These are phyloP conservation scores for Thera obeliscata DNA, from an alignment of 2,888 invertebrate species.

Conservation along the genomic window DNA sequence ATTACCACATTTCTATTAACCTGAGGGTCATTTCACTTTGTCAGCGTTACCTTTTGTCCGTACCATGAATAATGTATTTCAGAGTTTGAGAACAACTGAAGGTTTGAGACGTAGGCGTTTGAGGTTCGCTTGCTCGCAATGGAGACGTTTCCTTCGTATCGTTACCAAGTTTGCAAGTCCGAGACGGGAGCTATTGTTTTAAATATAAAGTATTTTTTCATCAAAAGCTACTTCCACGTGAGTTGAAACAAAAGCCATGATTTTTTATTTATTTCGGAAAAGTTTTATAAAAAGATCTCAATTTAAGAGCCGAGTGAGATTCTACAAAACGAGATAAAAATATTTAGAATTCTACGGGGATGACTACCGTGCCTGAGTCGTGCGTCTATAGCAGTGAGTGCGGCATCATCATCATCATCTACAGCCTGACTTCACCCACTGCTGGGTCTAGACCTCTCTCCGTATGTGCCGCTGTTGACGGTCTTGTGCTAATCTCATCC, in stretches of 20 bases:
- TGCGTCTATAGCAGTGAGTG: too few relatives aligned
- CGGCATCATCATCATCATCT: too few relatives aligned
- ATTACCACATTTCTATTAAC: conserved; percentile 67
- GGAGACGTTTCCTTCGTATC: conserved; percentile 38
- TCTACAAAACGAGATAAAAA: too few relatives aligned
- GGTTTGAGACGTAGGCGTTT: conserved; percentile 28
- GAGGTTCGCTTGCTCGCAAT: conserved; percentile 53
- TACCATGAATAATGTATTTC: conserved; percentile 65
- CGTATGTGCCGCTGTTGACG: too few relatives aligned
- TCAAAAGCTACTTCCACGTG: conserved; percentile 8
- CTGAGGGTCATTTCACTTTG: conserved; percentile 70
- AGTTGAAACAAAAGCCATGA: neutral
- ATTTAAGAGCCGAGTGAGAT: too few relatives aligned
- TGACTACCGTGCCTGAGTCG: neutral
- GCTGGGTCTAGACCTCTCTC: too few relatives aligned
- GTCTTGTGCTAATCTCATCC: too few relatives aligned
- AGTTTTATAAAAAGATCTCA: too few relatives aligned
- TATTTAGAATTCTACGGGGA: too few relatives aligned
- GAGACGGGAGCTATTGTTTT: conserved; percentile 24
- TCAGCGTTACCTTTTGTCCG: conserved; percentile 57
- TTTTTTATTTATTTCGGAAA: too few relatives aligned
- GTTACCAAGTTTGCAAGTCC: conserved; percentile 25
- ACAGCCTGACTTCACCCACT: too few relatives aligned
- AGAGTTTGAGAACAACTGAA: conserved; percentile 20
- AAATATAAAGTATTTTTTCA: neutral